A percentile compares a stretch with the other conserved stretches of the same genome.
Evolutionary conservation across 2,888 invertebrate genomes (phyloP).

Genomic region (Mythimna albipuncta): DNA sequence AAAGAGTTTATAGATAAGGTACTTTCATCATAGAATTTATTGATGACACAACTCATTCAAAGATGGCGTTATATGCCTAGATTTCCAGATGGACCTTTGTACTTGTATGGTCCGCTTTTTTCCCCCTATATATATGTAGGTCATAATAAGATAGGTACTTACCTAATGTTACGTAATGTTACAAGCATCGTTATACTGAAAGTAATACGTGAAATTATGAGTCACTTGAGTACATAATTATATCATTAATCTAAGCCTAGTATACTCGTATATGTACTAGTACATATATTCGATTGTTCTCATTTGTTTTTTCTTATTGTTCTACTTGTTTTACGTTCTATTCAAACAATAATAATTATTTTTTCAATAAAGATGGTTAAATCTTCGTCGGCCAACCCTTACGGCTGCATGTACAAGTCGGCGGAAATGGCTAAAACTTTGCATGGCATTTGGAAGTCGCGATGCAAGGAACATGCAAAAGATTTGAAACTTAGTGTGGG

Average conservation of each 20-base stretch:
- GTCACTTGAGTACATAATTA: too few relatives aligned
- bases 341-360: background rate
- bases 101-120: too few relatives aligned
- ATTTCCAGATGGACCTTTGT: background rate
- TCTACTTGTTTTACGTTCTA: background rate
- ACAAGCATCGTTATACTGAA: too few relatives aligned
- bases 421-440: conserved; percentile 75
- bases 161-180: too few relatives aligned
- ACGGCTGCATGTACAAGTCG: conserved; percentile 81
- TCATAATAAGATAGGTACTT: too few relatives aligned
- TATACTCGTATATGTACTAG: too few relatives aligned
- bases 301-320: background rate
- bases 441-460: conserved; percentile 76
- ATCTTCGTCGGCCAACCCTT: conserved; percentile 75
- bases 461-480: conserved; percentile 58
- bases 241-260: too few relatives aligned
- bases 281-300: too few relatives aligned
- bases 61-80: background rate
- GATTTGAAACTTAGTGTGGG: conserved; percentile 75
- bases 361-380: conserved; percentile 29
- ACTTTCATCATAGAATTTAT: conserved; percentile 1
- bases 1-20: conserved; percentile 84
- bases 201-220: too few relatives aligned
- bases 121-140: background rate
- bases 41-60: background rate